Evolutionary conservation across 2,797 vertebrate species (phyloP).

Genomic region (Antrozous pallidus): DNA sequence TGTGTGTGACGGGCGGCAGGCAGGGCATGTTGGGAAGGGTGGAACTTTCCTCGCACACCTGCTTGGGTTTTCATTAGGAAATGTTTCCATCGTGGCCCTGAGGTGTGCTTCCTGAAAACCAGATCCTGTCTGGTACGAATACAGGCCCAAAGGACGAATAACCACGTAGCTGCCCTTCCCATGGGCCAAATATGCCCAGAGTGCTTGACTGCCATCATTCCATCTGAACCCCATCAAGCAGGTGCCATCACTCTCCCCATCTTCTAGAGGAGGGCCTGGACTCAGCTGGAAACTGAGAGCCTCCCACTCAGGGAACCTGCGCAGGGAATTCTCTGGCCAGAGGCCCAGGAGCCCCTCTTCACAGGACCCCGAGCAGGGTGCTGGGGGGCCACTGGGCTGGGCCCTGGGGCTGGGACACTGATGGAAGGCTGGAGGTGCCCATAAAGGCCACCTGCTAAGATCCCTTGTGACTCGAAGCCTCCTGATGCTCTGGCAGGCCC

Average conservation of each 20-base stretch:
- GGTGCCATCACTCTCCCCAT: neutral
- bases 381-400: neutral
- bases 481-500: neutral
- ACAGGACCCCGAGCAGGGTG: neutral
- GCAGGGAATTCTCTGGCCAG: neutral
- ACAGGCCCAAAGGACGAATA: neutral
- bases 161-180: neutral
- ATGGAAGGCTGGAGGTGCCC: neutral
- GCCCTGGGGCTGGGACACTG: neutral
- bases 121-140: neutral
- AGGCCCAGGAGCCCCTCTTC: neutral
- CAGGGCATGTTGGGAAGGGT: neutral
- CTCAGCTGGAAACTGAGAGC: neutral
- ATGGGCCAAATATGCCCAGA: neutral
- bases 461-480: neutral
- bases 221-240: neutral
- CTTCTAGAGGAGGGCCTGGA: neutral
- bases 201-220: neutral
- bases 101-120: neutral
- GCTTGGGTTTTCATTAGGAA: slow-evolving; percentile 21
- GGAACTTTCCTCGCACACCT: neutral
- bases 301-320: neutral
- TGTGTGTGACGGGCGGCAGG: neutral
- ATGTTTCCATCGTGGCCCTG: neutral
- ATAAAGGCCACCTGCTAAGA: neutral